Evolutionary conservation across 2,888 invertebrate species (phyloP).

Genomic region (Drosophila crucigera): DNA sequence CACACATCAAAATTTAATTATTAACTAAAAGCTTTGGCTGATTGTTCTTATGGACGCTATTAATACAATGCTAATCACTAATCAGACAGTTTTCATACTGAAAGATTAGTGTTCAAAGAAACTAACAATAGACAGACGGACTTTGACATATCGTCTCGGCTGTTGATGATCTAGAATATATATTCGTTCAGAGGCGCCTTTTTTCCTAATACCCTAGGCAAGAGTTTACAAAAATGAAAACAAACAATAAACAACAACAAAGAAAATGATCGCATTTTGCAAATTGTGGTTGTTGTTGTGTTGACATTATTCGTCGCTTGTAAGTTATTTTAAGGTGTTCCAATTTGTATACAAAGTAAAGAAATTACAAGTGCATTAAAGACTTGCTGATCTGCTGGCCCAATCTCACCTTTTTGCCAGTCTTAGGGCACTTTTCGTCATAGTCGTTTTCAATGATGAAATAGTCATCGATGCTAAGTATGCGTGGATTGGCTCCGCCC

Average conservation of each 20-base stretch:
- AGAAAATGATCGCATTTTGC: not conserved
- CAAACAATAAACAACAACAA: not conserved
- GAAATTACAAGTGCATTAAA: not conserved
- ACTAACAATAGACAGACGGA: not conserved
- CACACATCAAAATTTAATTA: not conserved
- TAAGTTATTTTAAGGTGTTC: not conserved
- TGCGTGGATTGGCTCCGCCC: slow-evolving; percentile 95
- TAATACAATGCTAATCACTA: not conserved
- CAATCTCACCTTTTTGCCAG: slow-evolving; percentile 81
- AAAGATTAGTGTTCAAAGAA: not conserved
- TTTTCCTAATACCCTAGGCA: not conserved
- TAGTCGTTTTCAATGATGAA: slow-evolving; percentile 95
- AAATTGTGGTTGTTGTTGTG: not conserved
- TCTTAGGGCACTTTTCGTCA: slow-evolving; percentile 86
- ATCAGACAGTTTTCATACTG: not conserved
- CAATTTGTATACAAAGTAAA: not conserved
- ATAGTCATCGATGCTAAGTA: slow-evolving; percentile 97
- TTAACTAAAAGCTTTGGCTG: not conserved
- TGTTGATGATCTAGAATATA: not conserved
- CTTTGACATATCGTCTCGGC: not conserved
- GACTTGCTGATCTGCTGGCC: not conserved
- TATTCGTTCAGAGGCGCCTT: not conserved
- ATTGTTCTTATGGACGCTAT: not conserved
- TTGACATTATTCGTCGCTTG: not conserved
- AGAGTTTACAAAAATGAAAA: not conserved